phyloP scores from a whole-genome alignment of 2,797 vertebrate species.

The Picus viridis region DNA sequence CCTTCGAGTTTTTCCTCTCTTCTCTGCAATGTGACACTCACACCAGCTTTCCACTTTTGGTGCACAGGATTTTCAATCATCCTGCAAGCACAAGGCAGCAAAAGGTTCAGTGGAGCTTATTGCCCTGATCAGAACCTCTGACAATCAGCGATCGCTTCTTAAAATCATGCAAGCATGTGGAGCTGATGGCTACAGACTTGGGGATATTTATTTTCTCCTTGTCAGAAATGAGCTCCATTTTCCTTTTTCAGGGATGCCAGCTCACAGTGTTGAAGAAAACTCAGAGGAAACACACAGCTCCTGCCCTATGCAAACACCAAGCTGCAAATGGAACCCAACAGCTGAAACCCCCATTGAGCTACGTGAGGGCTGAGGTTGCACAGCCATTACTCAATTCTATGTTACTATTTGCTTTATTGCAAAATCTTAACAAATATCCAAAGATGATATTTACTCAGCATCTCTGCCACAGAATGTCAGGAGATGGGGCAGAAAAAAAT shows the following conservation, averaged over 20 bases:
- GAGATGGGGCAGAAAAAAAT: background rate
- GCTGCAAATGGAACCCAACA: background rate
- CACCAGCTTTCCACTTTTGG: background rate
- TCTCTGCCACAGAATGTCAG: background rate
- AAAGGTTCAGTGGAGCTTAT: background rate
- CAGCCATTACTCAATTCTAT: slow-evolving; percentile 12
- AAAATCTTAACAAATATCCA: slow-evolving; percentile 36
- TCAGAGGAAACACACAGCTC: background rate
- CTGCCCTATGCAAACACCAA: slow-evolving; percentile 18
- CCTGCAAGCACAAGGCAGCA: background rate
- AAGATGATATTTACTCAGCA: background rate
- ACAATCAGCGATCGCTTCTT: background rate
- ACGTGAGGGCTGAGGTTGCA: background rate
- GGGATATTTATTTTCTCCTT: background rate
- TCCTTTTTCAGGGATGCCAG: background rate
- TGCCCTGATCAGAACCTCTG: background rate
- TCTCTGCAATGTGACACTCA: background rate
- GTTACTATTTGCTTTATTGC: slow-evolving; percentile 32
- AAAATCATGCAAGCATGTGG: background rate
- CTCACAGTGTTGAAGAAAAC: background rate
- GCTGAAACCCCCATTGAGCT: slow-evolving; percentile 8
- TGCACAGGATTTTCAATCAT: background rate
- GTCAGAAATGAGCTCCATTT: no score
- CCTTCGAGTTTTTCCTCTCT: background rate
- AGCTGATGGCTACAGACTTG: no score